Percentiles rank a stretch among this genome's conserved stretches.
These are phyloP conservation scores for Pachycephus smyrnensis DNA, from an alignment of 2,888 invertebrate genomes.

Conservation along the genomic window DNA sequence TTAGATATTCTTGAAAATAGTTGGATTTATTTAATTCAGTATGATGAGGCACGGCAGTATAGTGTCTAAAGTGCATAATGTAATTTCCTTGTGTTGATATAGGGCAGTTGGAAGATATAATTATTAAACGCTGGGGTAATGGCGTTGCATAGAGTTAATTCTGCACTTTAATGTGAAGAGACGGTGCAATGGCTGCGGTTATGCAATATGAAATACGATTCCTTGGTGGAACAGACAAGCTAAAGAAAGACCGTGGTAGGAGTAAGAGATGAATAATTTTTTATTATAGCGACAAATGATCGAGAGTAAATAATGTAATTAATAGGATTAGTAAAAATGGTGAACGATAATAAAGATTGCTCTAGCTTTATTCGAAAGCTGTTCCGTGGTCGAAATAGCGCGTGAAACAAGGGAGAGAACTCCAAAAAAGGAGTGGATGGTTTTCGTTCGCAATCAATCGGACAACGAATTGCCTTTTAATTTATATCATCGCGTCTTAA, in stretches of 20 bases:
- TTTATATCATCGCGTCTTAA: constrained; percentile 50
- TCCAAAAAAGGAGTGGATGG: constrained; percentile 17
- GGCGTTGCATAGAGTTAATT: not conserved
- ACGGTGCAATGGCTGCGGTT: not conserved
- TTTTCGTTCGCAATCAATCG: constrained; percentile 35
- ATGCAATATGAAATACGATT: not conserved
- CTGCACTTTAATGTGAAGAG: not conserved
- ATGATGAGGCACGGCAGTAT: not conserved
- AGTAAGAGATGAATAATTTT: not conserved
- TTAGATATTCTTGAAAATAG: not conserved
- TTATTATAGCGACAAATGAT: not conserved
- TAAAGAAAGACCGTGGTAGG: not conserved
- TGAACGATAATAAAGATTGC: not conserved
- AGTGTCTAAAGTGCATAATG: not conserved
- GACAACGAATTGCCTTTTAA: constrained; percentile 33
- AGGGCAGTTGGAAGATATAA: not conserved
- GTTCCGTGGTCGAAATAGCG: not conserved
- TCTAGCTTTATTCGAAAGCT: not conserved
- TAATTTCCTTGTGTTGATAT: not conserved
- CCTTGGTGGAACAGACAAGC: not conserved
- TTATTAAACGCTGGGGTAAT: not conserved
- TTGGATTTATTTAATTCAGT: not conserved
- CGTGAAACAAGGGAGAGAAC: constrained; percentile 3
- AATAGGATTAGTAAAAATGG: not conserved
- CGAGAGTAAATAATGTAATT: not conserved